Conservation (phyloP, 2,888 invertebrate genomes). For the Eumerus sabulonum region DNA sequence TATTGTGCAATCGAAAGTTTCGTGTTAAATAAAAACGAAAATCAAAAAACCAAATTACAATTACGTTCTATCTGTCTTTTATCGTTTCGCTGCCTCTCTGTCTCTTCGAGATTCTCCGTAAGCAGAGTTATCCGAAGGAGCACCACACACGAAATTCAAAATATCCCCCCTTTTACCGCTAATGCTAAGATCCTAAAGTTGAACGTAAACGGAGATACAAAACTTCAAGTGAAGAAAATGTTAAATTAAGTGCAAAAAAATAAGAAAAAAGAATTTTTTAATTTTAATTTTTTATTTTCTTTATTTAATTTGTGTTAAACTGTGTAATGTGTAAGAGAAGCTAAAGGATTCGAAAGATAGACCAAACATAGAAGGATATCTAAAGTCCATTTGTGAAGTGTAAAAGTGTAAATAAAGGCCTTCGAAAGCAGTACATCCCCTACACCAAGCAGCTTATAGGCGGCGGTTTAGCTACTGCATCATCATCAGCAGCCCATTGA, state of each 20-base stretch:
- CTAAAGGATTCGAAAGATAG: not conserved
- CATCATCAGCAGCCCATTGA: conserved; percentile 1
- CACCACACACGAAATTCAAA: no score
- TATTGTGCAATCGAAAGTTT: conserved; percentile 68
- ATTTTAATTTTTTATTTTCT: no score
- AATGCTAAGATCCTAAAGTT: conserved; percentile 15
- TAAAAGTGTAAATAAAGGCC: conserved; percentile 13
- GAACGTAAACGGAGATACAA: conserved; percentile 24
- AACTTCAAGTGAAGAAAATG: conserved; percentile 23
- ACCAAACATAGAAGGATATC: conserved; percentile 1
- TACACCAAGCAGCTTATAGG: no score
- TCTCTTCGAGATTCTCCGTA: conserved; percentile 43
- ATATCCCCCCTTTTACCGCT: no score
- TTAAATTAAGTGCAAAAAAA: conserved; percentile 36
- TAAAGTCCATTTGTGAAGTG: no score
- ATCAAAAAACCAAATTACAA: conserved; percentile 21
- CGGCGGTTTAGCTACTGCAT: no score
- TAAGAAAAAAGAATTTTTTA: not conserved
- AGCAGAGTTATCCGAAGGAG: conserved; percentile 30
- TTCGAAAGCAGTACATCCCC: not conserved
- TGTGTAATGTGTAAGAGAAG: not conserved
- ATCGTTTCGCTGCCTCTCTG: conserved; percentile 21
- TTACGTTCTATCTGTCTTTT: conserved; percentile 12
- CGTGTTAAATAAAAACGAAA: conserved; percentile 18
- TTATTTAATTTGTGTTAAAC: no score